A percentile compares a stretch with the other conserved stretches of the same genome.
phyloP scores from a whole-genome alignment of 2,888 invertebrate species.

The Mesochorus sp. region DNA sequence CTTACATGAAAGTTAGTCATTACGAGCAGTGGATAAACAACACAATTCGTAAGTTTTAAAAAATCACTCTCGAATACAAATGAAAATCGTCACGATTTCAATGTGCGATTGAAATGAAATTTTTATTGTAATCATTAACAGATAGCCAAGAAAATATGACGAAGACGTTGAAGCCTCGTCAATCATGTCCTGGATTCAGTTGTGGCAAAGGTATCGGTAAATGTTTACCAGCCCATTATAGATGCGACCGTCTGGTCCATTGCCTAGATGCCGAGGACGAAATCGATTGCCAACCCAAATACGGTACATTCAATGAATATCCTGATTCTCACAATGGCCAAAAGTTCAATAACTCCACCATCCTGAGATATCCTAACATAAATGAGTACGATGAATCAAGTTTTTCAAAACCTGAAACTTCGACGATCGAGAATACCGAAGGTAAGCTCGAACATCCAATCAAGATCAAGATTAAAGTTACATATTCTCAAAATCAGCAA shows the following conservation, averaged over 20 bases:
- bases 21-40: constrained; percentile 89
- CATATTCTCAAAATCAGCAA: too few relatives aligned
- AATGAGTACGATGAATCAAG: too few relatives aligned
- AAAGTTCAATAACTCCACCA: background rate
- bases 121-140: constrained; percentile 17
- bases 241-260: constrained; percentile 89
- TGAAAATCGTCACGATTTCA: background rate
- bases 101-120: background rate
- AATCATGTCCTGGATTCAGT: constrained; percentile 88
- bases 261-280: constrained; percentile 93
- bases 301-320: too few relatives aligned
- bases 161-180: constrained; percentile 82
- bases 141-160: background rate
- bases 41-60: constrained; percentile 83
- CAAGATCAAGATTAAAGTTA: background rate
- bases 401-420: background rate
- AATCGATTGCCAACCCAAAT: constrained; percentile 87
- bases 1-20: constrained; percentile 90
- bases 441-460: background rate
- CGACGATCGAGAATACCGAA: background rate
- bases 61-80: background rate
- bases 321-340: background rate
- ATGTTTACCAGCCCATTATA: constrained; percentile 86
- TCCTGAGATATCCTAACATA: too few relatives aligned
- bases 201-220: constrained; percentile 87